Evolutionary conservation across 2,888 invertebrate genomes (phyloP), one percentile per base, ranked within the genome.

Genomic region (Lycia hirtaria): DNA sequence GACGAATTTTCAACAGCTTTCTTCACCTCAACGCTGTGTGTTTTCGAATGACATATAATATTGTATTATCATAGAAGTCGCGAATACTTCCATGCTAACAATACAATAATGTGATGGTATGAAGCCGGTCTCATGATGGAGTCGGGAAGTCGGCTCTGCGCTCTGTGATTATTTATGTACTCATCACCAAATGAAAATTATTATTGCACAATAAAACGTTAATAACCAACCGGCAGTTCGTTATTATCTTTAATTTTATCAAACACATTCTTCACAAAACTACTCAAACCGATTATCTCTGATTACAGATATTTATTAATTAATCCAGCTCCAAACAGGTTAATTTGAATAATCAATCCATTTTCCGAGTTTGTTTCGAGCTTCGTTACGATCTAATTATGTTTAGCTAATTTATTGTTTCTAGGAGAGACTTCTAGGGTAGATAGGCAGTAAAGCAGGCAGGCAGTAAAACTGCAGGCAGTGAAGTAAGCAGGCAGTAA

Each of bases 261-360:
- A 17, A n/a, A 15, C 24, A 41, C 15, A 41, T 41, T 41, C 41
- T 24, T 41, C 5, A 41, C 14, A 26, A 41, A 41, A 41, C 17
- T 41, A 41, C 41, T 41, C 26, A 26, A 26, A 41, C 15, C 28
- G 2, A 41, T 26, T 17, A 33, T 35, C 43, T 52, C 24, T 35
- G 43, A 51, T 52, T 37, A 14, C 19, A 1, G 14, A 20, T 20
- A 20, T 26, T 50, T 33, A 35, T 52, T 35, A 41, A 41, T 41
- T 41, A 26, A 15, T n/a, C 26, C 26, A 41, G 26, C 28, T 17
- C n/a, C 1, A 9, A 52, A 43, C 37, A 5, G 20, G 41, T 48
- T 19, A 35, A 60, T 60, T 53, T 35, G 40, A 54, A 56, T 60
- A 54, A 50, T 60, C 26, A 28, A 43, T 22, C 35, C 22, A 43